Percentiles rank a stretch among this genome's conserved stretches.
Conservation (phyloP, 2,888 invertebrate species). For the Drosophila siamana region DNA sequence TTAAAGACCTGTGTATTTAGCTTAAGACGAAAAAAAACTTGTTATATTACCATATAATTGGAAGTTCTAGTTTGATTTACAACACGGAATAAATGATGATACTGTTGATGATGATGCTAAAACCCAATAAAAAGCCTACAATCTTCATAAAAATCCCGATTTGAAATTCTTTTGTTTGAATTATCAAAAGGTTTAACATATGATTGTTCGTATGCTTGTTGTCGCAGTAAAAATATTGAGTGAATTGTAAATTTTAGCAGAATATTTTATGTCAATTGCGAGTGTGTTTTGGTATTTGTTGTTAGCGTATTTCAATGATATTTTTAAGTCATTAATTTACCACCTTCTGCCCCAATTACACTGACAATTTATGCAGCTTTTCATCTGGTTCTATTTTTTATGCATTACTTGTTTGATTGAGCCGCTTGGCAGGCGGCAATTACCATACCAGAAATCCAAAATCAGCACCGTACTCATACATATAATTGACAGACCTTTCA, state of each 20-base stretch:
- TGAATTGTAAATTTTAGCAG: neutral
- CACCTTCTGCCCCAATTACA: constrained; percentile 29
- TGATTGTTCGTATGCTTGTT: neutral
- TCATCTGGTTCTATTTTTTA: constrained; percentile 2
- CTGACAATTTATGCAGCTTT: constrained; percentile 29
- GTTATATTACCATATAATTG: constrained; percentile 1
- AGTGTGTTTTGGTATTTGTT: neutral
- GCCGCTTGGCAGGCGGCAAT: constrained; percentile 69
- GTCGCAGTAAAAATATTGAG: neutral
- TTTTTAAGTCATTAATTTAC: constrained; percentile 11
- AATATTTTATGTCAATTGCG: neutral
- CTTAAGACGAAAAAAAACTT: constrained; percentile 11
- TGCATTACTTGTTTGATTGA: constrained; percentile 44
- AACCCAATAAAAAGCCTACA: neutral
- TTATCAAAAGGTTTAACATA: neutral
- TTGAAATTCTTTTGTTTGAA: neutral
- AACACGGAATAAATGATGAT: constrained; percentile 2
- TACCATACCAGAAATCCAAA: constrained; percentile 64
- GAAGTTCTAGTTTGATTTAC: constrained; percentile 10
- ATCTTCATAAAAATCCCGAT: neutral
- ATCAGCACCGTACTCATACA: constrained; percentile 44
- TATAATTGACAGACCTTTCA: constrained; percentile 77
- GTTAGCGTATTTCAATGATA: constrained; percentile 8
- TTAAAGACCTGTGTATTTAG: constrained; percentile 11
- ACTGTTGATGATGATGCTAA: neutral